Conservation (phyloP, 1,140 invertebrate genomes). For the Bombus haemorrhoidalis region DNA sequence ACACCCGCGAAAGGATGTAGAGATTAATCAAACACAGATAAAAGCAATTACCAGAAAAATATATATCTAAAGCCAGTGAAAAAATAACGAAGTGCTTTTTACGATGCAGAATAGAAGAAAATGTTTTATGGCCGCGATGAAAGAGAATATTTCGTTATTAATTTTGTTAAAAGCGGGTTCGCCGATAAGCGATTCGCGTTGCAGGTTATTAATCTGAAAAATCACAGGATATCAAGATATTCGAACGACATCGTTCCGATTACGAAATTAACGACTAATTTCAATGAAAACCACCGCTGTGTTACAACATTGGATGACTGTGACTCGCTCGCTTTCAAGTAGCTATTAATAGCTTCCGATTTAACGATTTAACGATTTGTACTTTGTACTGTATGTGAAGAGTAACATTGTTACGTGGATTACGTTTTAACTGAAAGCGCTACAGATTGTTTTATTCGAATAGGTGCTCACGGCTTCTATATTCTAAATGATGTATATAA, state of each 20-base stretch:
- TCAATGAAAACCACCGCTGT: background rate
- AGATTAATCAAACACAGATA: background rate
- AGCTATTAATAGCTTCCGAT: background rate
- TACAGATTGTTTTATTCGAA: background rate
- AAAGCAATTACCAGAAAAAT: background rate
- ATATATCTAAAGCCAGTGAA: background rate
- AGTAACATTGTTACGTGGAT: background rate
- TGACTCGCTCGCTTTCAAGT: background rate
- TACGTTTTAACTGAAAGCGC: background rate
- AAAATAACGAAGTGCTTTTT: background rate
- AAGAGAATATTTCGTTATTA: background rate
- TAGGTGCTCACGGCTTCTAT: background rate
- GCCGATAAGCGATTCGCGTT: background rate
- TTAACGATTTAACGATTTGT: background rate
- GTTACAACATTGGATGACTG: constrained; percentile 4
- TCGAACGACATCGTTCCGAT: background rate
- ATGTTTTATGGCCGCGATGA: background rate
- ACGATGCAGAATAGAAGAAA: background rate
- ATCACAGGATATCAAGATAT: background rate
- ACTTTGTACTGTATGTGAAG: too few relatives aligned
- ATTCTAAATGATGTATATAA: background rate
- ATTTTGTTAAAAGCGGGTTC: background rate
- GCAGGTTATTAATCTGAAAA: constrained; percentile 10
- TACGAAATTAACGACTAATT: constrained; percentile 6
- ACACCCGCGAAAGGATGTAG: too few relatives aligned